Base-by-base conservation (phyloP, 2,888 invertebrate species). In the Fragum whitleyi region DNA sequence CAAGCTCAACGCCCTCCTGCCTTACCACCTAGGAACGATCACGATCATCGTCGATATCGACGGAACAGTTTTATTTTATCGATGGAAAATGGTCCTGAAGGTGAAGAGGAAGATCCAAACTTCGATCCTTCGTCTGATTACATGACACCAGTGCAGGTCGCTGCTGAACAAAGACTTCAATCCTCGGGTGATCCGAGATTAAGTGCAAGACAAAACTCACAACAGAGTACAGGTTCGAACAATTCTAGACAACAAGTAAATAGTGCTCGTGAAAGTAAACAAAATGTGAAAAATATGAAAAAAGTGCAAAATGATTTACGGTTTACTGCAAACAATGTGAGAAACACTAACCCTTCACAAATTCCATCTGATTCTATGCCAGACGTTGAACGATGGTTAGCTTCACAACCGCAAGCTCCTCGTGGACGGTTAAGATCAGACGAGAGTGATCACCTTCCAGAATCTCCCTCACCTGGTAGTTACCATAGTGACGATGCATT, bases 401-500 rank as follows among this genome's bases (percentile, higher is more conserved):
- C 81, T 0, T 81, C 81, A 19, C 81, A 81, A 23, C 81, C 77
- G 5, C 74, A 79, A 26, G 78, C 75, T n/a, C n/a, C 74, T 9
- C 74, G 86, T 19, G 81, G 83, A 26, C 65, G 85, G 26, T 71
- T 86, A 61, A 55, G 80, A 28, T 77, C 81, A 2, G 81, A 83
- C n/a, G 74, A 86, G 23, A 76, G 72, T 65, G 86, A 87, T 28
- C 77, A 79, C 32, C 70, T 86, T 55, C 81, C 87, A 9, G 87
- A 89, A 29, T 87, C 89, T 2, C 89, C 89, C 2, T 90, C 91
- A 0, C 91, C 90, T 32, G 89, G 88, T 21, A 90, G 90, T 81
- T 89, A 90, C 65, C 88, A 89, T 68, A 90, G 90, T 78, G 90
- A 90, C 9, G 90, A 90, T 47, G 86, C 89, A 53, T 81, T 87